A percentile compares a stretch with the other conserved stretches of the same genome.
Conservation (phyloP, 2,888 invertebrate species). For the Mythimna loreyi region DNA sequence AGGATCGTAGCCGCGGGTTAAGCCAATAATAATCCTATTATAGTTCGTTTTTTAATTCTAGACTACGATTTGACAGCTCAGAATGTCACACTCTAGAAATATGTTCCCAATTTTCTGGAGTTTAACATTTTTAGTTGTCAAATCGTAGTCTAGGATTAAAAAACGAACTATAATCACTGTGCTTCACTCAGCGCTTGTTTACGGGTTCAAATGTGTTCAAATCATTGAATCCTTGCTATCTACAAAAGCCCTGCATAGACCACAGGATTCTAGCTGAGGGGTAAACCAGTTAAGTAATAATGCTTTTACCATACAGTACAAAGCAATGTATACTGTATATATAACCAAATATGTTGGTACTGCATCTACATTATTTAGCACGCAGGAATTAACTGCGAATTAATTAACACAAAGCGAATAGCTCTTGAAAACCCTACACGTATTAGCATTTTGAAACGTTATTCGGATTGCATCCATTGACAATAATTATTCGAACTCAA, state of each 20-base stretch:
- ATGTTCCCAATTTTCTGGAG: too few relatives aligned
- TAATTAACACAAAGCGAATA: slow-evolving; percentile 49
- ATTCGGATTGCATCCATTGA: slow-evolving; percentile 54
- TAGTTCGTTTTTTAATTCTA: too few relatives aligned
- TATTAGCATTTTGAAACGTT: slow-evolving; percentile 57
- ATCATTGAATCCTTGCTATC: neutral
- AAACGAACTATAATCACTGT: too few relatives aligned
- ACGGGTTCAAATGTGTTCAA: neutral
- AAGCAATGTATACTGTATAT: neutral
- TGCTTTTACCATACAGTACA: neutral
- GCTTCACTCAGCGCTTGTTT: neutral
- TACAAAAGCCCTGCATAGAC: neutral
- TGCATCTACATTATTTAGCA: slow-evolving; percentile 38
- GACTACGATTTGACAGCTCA: too few relatives aligned
- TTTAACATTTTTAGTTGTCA: too few relatives aligned
- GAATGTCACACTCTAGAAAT: too few relatives aligned
- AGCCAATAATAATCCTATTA: too few relatives aligned
- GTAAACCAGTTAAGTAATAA: neutral
- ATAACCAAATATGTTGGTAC: neutral
- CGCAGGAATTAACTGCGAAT: slow-evolving; percentile 38
- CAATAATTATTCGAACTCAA: slow-evolving; percentile 59
- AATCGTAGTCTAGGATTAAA: too few relatives aligned
- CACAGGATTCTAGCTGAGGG: neutral
- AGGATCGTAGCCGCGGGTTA: neutral
- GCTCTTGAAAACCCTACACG: slow-evolving; percentile 45